Conservation (phyloP, 1,140 invertebrate species). For the Dendrolimus punctatus region DNA sequence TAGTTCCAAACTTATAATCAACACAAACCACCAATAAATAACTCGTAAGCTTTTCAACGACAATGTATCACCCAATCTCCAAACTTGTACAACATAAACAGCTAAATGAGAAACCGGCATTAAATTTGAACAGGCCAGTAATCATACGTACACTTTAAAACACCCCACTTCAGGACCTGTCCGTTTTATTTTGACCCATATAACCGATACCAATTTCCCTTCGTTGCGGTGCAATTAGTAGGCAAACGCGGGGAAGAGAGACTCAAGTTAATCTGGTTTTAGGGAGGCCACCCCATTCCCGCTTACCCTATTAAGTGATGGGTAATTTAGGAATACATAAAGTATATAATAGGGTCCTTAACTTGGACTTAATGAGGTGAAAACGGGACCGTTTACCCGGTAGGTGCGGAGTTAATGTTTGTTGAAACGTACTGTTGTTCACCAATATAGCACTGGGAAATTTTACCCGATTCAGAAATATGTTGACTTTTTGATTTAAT, state of each 20-base stretch:
- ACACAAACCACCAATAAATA: slow-evolving; percentile 1
- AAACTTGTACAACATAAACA: slow-evolving; percentile 26
- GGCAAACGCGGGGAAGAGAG: slow-evolving; percentile 12
- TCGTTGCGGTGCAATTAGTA: slow-evolving; percentile 6
- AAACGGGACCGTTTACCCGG: slow-evolving; percentile 44
- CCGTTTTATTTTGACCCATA: slow-evolving; percentile 35
- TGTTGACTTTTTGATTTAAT: no score
- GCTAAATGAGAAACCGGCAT: slow-evolving; percentile 36
- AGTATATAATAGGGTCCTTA: slow-evolving; percentile 69
- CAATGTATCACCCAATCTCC: slow-evolving; percentile 19
- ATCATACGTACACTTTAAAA: slow-evolving; percentile 61
- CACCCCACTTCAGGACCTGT: slow-evolving; percentile 32
- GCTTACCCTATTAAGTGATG: slow-evolving; percentile 48
- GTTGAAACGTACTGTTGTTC: slow-evolving; percentile 10
- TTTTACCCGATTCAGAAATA: no score
- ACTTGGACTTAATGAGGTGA: slow-evolving; percentile 61
- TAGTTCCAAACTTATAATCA: no score
- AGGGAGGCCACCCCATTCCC: slow-evolving; percentile 32
- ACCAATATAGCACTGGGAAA: slow-evolving; percentile 13
- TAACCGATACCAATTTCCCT: slow-evolving; percentile 3
- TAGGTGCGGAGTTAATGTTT: slow-evolving; percentile 22
- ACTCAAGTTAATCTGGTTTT: slow-evolving; percentile 27
- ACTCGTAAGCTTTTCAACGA: slow-evolving; percentile 1
- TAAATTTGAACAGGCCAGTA: slow-evolving; percentile 63
- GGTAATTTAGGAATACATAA: slow-evolving; percentile 63